Base-by-base conservation (phyloP, 2,888 invertebrate species). In the Halocaridina rubra region DNA sequence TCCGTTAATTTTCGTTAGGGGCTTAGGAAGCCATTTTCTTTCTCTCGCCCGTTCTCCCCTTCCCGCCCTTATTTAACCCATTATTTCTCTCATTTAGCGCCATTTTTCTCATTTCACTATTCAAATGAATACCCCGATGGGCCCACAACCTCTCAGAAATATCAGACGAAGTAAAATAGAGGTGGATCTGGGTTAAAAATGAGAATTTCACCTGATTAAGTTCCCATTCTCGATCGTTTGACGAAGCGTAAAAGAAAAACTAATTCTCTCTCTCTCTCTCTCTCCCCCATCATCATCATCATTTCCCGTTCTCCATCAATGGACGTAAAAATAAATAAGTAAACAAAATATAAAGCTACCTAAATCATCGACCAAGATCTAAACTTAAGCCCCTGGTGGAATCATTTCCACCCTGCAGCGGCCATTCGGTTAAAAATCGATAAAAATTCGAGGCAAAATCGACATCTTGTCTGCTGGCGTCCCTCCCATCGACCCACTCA, bases 201-300 rank as follows among this genome's bases (percentile, higher is more conserved):
- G 0, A 27, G 16, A 67, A 59, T 53, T 75, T 76, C 57, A 19
- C 4, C 4, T 19, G 1, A 5, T 10, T 10, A 24, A 78, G 33
- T 79, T 79, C 78, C 78, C 78, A 46, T 79, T 79, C 78, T 79
- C 78, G 69, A 33, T 79, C 77, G 76, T 61, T 84, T 39, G 78
- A 32, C 32, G 10, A 77, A 71, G 76, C 81, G 77, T 77, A 30
- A n/a, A 27, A 1, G 59, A 24, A 10, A 24, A 32, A 71, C 78
- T 78, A 77, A 72, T 57, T 72, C 80, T 80, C 80, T 81, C 72
- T 69, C 29, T 27, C 22, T 53, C 39, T 39, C 27, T 67, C n/a
- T n/a, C 67, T 22, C 67, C 3, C 27, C 67, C 24, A 4, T 24
- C 3, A 67, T 19, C 24, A 67, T 46, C 53, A 46, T 13, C 53